A percentile compares a stretch with the other conserved stretches of the same genome.
phyloP scores from a whole-genome alignment of 2,797 vertebrate species.

The Sebastes itinus region DNA sequence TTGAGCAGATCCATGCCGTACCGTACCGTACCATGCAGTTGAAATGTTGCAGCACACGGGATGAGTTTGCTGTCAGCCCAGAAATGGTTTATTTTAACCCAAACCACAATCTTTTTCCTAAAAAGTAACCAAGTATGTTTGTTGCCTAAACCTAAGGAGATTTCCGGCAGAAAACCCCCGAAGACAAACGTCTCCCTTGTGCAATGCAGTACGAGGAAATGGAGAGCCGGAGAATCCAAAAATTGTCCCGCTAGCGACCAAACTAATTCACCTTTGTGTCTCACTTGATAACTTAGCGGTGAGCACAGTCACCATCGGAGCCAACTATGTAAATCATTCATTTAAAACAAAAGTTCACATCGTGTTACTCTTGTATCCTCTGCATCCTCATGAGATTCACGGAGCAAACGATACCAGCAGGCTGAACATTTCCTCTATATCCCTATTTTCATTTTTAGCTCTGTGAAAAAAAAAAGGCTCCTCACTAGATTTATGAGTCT shows the following conservation, averaged over 20 bases:
- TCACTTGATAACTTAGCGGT: background rate
- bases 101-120: no score
- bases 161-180: no score
- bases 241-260: background rate
- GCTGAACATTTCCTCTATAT: background rate
- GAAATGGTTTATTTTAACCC: no score
- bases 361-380: background rate
- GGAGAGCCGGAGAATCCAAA: background rate
- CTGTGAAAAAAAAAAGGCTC: constrained; percentile 14
- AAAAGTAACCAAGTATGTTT: no score
- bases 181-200: no score
- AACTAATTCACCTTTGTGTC: background rate
- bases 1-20: background rate
- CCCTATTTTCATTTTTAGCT: constrained; percentile 5
- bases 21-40: background rate
- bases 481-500: constrained; percentile 14
- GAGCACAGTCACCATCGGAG: background rate
- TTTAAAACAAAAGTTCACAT: background rate
- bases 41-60: background rate
- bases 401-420: background rate
- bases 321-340: background rate
- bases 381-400: background rate
- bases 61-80: no score
- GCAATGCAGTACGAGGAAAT: background rate
- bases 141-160: no score